Evolutionary conservation across 2,113 vertebrate species (phyloP).

Genomic region (Oncorhynchus clarkii): DNA sequence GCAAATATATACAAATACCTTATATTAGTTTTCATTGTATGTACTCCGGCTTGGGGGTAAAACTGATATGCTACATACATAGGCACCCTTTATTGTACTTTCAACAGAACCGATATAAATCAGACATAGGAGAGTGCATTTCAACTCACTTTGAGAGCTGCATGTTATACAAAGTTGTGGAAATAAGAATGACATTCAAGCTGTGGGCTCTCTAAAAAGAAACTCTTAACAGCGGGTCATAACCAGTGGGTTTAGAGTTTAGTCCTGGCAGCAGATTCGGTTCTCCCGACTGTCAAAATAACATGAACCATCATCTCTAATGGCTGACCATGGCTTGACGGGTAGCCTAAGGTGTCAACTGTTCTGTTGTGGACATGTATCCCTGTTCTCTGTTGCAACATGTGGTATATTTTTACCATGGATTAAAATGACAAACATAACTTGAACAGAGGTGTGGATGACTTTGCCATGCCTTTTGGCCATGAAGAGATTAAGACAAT

Average conservation of each 20-base stretch:
- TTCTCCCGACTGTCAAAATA: constrained; percentile 27
- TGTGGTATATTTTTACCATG: not conserved
- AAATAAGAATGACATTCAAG: not conserved
- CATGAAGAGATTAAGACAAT: not conserved
- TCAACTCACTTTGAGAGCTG: too few relatives aligned
- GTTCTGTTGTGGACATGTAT: constrained; percentile 7
- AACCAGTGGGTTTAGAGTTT: constrained; percentile 17
- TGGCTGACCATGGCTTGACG: constrained; percentile 19
- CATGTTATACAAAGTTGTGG: too few relatives aligned
- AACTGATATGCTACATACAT: too few relatives aligned
- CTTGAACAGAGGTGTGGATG: not conserved
- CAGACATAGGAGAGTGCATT: too few relatives aligned
- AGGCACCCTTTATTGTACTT: too few relatives aligned
- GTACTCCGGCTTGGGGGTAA: too few relatives aligned
- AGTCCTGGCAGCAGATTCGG: constrained; percentile 8
- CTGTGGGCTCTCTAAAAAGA: not conserved
- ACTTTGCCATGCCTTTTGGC: not conserved
- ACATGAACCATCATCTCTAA: constrained; percentile 23
- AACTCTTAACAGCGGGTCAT: not conserved
- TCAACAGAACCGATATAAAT: too few relatives aligned
- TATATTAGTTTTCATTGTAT: not conserved
- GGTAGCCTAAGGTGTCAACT: constrained; percentile 22
- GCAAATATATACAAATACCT: not conserved
- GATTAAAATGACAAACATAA: not conserved
- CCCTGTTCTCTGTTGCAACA: constrained; percentile 9